These are phyloP conservation scores for Antheraea pernyi DNA, from an alignment of 1,140 invertebrate genomes.

Conservation along the genomic window DNA sequence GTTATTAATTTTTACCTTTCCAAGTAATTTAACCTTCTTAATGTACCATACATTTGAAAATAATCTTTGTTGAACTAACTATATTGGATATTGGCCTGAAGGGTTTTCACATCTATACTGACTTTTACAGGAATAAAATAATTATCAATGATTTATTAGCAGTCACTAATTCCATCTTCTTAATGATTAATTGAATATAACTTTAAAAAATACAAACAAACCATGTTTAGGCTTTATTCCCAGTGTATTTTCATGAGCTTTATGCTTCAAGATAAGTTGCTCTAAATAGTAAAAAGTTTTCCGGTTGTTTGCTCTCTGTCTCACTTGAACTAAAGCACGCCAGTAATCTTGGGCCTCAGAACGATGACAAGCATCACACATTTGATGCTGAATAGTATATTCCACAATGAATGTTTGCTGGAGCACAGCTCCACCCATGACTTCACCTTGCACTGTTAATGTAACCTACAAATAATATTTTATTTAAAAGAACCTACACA, in stretches of 20 bases:
- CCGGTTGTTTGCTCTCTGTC: constrained; percentile 94
- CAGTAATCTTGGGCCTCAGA: constrained; percentile 99
- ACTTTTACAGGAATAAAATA: too few species aligned
- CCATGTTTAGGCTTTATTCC: constrained; percentile 97
- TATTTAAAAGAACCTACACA: too few species aligned
- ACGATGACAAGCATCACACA: constrained; percentile 98
- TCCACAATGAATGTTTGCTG: constrained; percentile 98
- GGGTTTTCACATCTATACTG: too few species aligned
- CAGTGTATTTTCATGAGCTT: constrained; percentile 93
- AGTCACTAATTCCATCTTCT: too few species aligned
- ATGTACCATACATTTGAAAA: too few species aligned
- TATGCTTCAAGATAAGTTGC: constrained; percentile 97
- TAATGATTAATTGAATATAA: background rate
- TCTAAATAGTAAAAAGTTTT: constrained; percentile 99
- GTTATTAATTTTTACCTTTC: too few species aligned
- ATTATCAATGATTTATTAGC: too few species aligned
- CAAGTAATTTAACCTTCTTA: too few species aligned
- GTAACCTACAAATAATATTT: constrained; percentile 85
- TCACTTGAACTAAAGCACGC: constrained; percentile 93
- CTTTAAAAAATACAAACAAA: constrained; percentile 56
- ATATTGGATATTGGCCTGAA: too few species aligned
- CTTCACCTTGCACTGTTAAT: constrained; percentile 97
- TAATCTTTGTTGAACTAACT: too few species aligned
- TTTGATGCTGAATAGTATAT: constrained; percentile 93
- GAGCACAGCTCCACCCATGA: constrained; percentile 88